Evolutionary conservation across 2,888 invertebrate genomes (phyloP).

Genomic region (Thalpophila matura): DNA sequence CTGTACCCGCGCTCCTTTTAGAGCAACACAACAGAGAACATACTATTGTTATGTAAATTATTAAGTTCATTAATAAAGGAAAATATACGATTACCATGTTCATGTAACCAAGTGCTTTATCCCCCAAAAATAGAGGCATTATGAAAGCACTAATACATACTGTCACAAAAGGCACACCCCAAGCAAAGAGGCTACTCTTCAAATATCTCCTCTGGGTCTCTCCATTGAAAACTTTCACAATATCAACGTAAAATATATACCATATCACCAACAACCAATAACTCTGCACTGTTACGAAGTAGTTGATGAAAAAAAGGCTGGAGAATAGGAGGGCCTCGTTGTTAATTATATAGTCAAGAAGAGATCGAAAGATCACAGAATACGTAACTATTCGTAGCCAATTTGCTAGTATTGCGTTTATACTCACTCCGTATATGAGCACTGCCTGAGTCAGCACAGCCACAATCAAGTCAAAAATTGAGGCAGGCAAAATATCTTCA

Average conservation of each 20-base stretch:
- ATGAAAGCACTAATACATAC: too few species aligned
- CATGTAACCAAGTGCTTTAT: neutral
- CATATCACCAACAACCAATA: conserved; percentile 18
- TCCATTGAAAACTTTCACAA: conserved; percentile 4
- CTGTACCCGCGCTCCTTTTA: neutral
- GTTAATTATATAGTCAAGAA: neutral
- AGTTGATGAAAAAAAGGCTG: neutral
- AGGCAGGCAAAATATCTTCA: too few species aligned
- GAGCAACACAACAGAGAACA: neutral
- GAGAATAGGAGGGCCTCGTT: too few species aligned
- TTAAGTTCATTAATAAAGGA: conserved; percentile 13
- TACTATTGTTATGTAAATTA: conserved; percentile 6
- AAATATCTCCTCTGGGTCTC: conserved; percentile 1
- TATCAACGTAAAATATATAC: conserved; percentile 14
- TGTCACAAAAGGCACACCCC: conserved; percentile 4
- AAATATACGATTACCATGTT: neutral
- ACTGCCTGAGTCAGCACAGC: too few species aligned
- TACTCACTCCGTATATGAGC: too few species aligned
- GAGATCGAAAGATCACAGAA: conserved; percentile 1
- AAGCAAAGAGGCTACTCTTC: conserved; percentile 6
- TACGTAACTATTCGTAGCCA: neutral
- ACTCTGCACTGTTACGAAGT: neutral
- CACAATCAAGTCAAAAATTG: too few species aligned
- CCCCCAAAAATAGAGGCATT: neutral
- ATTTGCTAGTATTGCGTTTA: too few species aligned